Base-by-base conservation (phyloP, 2,888 invertebrate genomes). In the Drosophila mercatorum region DNA sequence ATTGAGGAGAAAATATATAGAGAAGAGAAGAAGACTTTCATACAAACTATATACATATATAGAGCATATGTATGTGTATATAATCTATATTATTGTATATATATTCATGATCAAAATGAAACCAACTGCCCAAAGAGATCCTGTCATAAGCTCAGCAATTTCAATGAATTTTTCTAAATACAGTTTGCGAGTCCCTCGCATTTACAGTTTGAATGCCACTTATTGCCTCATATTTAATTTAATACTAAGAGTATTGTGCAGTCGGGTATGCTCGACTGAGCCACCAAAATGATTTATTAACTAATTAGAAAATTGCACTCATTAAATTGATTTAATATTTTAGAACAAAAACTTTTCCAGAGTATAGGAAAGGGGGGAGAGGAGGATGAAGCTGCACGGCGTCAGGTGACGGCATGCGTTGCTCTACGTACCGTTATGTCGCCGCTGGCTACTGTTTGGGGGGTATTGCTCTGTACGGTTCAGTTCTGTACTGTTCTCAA, bases 371-470 rank as follows among this genome's bases (percentile, higher is more conserved):
- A 7, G 36, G 8, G 36, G 36, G 0, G 3, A 11, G 36, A 11
- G 36, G 0, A 8, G 11, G 38, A 5, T 12, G 11, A 34, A 10
- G 34, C 31, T 34, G 10, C 7, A 14, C 5, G 17, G 36, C 31
- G 22, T 34, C 43, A 57, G 68, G 41, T 36, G 44, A 55, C 67
- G 44, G 44, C 49, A 58, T 41, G 52, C 57, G 61, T 28, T 43
- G 26, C 17, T 61, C 12, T 31, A 73, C 74, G 55, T 59, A 73
- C 74, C 68, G 62, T 63, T 28, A n/a, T 36, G n/a, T 14, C n/a
- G 14, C 40, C 26, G 40, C 5, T 53, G 53, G 31, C 14, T 46
- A 12, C 11, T 22, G 58, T n/a, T 31, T 40, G 38, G 51, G 31
- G 43, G 51, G 17, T 34, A 14, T 5, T 36, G 5, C 14, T 22